A percentile compares a stretch with the other conserved stretches of the same genome.
These are phyloP conservation scores for Synergus gifuensis DNA, from an alignment of 2,888 invertebrate species.

Conservation along the genomic window DNA sequence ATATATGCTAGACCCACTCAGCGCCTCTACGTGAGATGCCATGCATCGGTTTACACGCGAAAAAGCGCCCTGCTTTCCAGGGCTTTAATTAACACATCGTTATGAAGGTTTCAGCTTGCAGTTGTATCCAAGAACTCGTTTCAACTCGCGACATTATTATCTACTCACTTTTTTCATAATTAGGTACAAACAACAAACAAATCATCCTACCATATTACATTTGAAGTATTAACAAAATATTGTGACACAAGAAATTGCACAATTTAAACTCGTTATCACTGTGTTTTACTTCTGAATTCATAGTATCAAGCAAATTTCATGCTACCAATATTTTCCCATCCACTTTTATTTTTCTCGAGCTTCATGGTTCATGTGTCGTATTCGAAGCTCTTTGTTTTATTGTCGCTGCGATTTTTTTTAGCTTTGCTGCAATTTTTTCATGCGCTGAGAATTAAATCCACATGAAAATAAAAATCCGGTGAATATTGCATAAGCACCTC, in stretches of 20 bases:
- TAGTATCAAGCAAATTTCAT: not conserved
- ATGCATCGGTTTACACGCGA: not conserved
- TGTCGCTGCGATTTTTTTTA: no score
- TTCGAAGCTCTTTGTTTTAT: not conserved
- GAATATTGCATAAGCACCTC: not conserved
- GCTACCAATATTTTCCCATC: not conserved
- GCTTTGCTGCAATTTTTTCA: not conserved
- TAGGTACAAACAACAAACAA: not conserved
- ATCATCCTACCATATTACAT: not conserved
- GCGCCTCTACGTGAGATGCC: not conserved
- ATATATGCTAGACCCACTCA: not conserved
- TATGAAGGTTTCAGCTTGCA: conserved; percentile 9
- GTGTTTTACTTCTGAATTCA: conserved; percentile 9
- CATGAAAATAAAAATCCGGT: not conserved
- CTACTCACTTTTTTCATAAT: not conserved
- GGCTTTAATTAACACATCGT: conserved; percentile 29
- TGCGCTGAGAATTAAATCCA: not conserved
- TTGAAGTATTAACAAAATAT: not conserved
- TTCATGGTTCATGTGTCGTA: not conserved
- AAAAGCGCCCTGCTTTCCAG: conserved; percentile 8
- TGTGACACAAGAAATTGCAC: not conserved
- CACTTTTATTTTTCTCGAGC: not conserved
- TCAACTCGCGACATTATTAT: not conserved
- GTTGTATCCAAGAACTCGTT: not conserved
- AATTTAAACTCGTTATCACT: not conserved